Evolutionary conservation across 2,797 vertebrate species (phyloP).

Genomic region (Falco naumanni): DNA sequence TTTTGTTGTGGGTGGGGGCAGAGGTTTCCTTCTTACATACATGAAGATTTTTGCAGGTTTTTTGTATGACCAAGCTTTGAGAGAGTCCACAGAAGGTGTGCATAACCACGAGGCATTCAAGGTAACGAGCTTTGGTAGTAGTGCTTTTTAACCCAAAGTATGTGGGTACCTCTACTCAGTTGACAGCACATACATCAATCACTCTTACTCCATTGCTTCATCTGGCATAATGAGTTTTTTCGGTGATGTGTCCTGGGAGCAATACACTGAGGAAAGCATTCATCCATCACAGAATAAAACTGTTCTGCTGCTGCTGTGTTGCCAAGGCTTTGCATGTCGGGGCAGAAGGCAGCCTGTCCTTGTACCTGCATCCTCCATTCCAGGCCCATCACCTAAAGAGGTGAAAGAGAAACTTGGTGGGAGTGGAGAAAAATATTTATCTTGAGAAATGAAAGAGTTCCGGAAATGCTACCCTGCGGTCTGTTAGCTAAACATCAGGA

Average conservation of each 20-base stretch:
- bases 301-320: background rate
- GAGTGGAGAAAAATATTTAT: background rate
- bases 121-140: background rate
- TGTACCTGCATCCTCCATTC: background rate
- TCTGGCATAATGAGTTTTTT: background rate
- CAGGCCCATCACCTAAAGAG: background rate
- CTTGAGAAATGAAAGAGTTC: background rate
- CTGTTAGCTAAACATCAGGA: background rate
- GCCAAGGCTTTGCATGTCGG: accelerated
- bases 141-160: background rate
- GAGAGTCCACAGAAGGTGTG: background rate
- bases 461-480: background rate
- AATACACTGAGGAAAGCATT: background rate
- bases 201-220: background rate
- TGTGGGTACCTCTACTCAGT: background rate
- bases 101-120: background rate
- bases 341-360: background rate
- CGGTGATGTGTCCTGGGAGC: background rate
- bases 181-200: background rate
- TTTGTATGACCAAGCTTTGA: background rate
- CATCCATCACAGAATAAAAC: background rate
- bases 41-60: background rate
- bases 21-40: background rate
- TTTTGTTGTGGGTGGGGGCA: background rate
- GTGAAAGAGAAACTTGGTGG: background rate